Evolutionary conservation across 2,888 invertebrate species (phyloP).

Genomic region (Diarsia brunnea): DNA sequence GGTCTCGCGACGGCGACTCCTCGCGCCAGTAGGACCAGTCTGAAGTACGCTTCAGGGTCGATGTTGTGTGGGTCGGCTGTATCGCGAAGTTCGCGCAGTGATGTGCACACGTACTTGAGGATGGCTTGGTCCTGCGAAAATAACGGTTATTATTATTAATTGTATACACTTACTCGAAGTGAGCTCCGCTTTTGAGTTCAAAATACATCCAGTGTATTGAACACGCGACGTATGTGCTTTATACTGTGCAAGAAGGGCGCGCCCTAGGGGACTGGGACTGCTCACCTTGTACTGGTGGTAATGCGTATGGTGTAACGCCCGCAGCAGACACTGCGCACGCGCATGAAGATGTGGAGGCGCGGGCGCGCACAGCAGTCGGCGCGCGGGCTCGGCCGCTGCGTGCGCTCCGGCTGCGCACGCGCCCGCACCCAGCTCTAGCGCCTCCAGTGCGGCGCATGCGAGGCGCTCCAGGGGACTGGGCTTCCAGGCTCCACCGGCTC

Average conservation of each 20-base stretch:
- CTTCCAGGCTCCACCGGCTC: conserved; percentile 78
- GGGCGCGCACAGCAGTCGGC: conserved; percentile 86
- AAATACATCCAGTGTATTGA: background rate
- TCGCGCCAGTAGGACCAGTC: conserved; percentile 95
- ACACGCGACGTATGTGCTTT: background rate
- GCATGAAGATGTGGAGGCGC: conserved; percentile 85
- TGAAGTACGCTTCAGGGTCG: conserved; percentile 97
- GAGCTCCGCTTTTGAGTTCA: background rate
- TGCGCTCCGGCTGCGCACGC: conserved; percentile 73
- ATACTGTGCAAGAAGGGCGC: too few species aligned
- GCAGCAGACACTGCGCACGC: conserved; percentile 94
- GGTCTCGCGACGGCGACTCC: conserved; percentile 96
- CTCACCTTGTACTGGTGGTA: conserved; percentile 96
- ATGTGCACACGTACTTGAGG: conserved; percentile 93
- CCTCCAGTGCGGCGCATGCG: conserved; percentile 86
- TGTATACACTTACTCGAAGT: background rate
- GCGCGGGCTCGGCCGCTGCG: conserved; percentile 78
- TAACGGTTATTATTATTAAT: background rate
- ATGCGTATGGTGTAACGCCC: conserved; percentile 93
- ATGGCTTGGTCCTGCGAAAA: conserved; percentile 94
- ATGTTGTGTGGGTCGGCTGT: conserved; percentile 92
- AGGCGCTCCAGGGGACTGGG: conserved; percentile 86
- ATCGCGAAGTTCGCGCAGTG: conserved; percentile 92
- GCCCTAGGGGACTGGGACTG: too few species aligned
- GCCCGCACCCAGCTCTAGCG: conserved; percentile 84